phyloP scores from a whole-genome alignment of 2,797 vertebrate genomes.

The Cyclura pinguis region DNA sequence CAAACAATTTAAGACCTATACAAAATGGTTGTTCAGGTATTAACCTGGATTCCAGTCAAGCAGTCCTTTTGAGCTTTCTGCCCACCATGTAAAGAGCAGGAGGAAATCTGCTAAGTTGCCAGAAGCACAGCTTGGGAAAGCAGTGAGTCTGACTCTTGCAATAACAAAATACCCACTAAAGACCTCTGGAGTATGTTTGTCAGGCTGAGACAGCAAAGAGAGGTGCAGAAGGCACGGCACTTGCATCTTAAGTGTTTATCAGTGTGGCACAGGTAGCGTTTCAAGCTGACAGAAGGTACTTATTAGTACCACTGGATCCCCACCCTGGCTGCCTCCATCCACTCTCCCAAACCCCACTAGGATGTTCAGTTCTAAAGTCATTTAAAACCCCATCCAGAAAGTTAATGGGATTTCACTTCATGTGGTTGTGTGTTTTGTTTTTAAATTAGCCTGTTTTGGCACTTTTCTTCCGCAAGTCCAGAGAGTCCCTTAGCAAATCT shows the following conservation, averaged over 20 bases:
- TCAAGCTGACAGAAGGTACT: constrained; percentile 32
- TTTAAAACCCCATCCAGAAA: constrained; percentile 39
- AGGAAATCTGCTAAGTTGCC: neutral
- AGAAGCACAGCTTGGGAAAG: constrained; percentile 27
- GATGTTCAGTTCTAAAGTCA: constrained; percentile 44
- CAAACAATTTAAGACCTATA: neutral
- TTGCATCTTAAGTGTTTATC: constrained; percentile 42
- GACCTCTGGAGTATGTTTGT: constrained; percentile 32
- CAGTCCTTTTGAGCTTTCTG: neutral
- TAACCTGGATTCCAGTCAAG: neutral
- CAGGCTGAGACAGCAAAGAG: constrained; percentile 29
- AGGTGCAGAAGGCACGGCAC: neutral
- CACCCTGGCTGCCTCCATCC: neutral
- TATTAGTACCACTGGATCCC: neutral
- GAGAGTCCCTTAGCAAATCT: neutral
- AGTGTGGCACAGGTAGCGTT: constrained; percentile 14
- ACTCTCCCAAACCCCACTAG: constrained; percentile 10
- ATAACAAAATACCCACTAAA: neutral
- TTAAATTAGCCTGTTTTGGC: neutral
- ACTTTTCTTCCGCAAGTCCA: neutral
- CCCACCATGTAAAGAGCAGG: rapidly evolving
- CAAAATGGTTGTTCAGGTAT: neutral
- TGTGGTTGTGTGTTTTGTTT: neutral
- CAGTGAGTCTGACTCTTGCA: neutral
- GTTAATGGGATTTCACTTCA: constrained; percentile 13